Base-by-base conservation (phyloP, 2,113 vertebrate species). In the Dasyprocta punctata region DNA sequence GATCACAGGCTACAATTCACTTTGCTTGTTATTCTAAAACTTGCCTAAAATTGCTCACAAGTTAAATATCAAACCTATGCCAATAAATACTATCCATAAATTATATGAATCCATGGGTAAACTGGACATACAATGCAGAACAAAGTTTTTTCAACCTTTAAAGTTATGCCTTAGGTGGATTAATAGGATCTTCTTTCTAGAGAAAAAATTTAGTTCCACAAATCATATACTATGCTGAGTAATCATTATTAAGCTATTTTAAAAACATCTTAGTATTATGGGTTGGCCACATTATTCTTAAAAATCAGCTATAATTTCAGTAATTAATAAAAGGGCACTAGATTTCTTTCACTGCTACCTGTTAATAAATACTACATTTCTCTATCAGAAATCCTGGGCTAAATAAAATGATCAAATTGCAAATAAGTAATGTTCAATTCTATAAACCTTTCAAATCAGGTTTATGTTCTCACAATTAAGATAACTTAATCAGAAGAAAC, bases 231-330 rank as follows among this genome's bases (percentile, higher is more conserved):
- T 78, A 82, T 41, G 69, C 26, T 85, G 9, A 92, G 36, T 78
- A 82, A 92, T 92, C 63, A 95, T 67, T 69, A 94, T 44, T 86
- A 94, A 44, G 28, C 33, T 95, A 73, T 58, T 85, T 96, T 93
- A 82, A 69, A 94, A 84, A 81, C 12, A 77, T 49, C 61, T 96
- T 95, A 92, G 49, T 84, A 90, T 16, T 84, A 73, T 63, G 13
- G 20, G 58, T 87, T 87, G 28, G 61, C 41, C 13, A 95, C 69
- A 3, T 80, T 19, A 86, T 73, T 90, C 47, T 95, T 47, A 87
- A 87, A 75, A 77, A 9, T 92, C 38, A 93, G 56, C 73, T 81
- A 81, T 75, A 89, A 96, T 71, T 90, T 82, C 44, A 81, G 14
- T 41, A 89, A 89, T 90, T 94, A 91, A 88, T 82, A 6, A 94